Evolutionary conservation across 2,888 invertebrate species (phyloP).

Genomic region (Ophonus ardosiacus): DNA sequence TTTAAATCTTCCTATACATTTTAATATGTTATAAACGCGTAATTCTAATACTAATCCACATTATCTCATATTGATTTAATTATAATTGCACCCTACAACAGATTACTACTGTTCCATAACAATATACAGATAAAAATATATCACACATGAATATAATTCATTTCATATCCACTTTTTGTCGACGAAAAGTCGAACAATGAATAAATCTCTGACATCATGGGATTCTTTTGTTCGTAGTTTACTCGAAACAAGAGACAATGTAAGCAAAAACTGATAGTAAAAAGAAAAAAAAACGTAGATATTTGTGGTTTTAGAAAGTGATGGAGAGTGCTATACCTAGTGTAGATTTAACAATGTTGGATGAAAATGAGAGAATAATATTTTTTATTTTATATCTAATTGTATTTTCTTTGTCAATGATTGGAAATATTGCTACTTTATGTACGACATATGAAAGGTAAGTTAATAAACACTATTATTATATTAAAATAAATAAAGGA

Average conservation of each 20-base stretch:
- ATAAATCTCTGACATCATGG: no score
- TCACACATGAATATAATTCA: neutral
- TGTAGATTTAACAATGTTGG: neutral
- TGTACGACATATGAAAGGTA: conserved; percentile 68
- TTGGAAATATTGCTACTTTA: conserved; percentile 68
- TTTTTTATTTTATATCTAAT: conserved; percentile 67
- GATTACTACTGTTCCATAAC: conserved; percentile 20
- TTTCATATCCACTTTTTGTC: neutral
- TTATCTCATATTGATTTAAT: conserved; percentile 14
- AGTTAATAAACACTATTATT: no score
- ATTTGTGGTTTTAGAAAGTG: no score
- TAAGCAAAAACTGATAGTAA: no score
- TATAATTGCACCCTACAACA: neutral
- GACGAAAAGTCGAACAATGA: no score
- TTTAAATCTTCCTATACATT: no score
- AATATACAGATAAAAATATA: conserved; percentile 18
- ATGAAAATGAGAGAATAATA: conserved; percentile 65
- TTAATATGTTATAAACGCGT: neutral
- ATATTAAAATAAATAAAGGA: no score
- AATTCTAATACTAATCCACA: neutral
- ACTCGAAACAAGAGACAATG: no score
- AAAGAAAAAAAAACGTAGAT: no score
- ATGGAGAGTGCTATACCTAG: neutral
- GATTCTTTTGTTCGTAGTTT: no score
- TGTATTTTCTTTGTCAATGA: conserved; percentile 66